A percentile compares a stretch with the other conserved stretches of the same genome.
Conservation (phyloP, 2,888 invertebrate genomes). For the Chymomyza procnemis region DNA sequence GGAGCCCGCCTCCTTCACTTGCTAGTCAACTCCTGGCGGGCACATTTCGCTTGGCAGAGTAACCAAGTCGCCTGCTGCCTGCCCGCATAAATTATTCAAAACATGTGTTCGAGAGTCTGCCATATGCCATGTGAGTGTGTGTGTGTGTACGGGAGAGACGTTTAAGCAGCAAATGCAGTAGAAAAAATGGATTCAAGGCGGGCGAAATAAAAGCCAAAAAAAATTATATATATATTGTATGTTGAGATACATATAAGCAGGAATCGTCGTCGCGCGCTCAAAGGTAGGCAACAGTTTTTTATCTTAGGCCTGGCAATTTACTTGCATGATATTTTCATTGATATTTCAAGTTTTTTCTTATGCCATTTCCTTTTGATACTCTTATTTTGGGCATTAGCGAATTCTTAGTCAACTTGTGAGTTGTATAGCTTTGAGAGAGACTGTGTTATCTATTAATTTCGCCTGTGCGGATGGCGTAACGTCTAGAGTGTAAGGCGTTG, state of each 20-base stretch:
- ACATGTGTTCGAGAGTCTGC: slow-evolving; percentile 68
- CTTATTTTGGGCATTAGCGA: background rate
- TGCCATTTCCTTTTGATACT: background rate
- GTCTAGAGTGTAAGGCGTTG: no score
- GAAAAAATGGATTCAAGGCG: slow-evolving; percentile 48
- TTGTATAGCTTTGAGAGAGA: no score
- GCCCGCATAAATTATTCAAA: slow-evolving; percentile 77
- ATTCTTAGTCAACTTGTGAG: no score
- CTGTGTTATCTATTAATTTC: no score
- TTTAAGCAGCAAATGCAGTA: slow-evolving; percentile 15
- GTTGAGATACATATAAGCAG: background rate
- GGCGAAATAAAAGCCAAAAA: slow-evolving; percentile 19
- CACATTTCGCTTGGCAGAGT: slow-evolving; percentile 54
- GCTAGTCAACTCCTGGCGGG: slow-evolving; percentile 58
- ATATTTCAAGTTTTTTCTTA: slow-evolving; percentile 39
- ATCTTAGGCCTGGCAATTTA: slow-evolving; percentile 51
- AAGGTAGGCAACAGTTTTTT: slow-evolving; percentile 56
- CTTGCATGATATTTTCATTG: slow-evolving; percentile 70
- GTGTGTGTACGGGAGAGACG: slow-evolving; percentile 29
- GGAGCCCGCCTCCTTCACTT: background rate
- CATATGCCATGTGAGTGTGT: slow-evolving; percentile 31
- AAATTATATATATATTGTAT: slow-evolving; percentile 28
- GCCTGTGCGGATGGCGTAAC: no score
- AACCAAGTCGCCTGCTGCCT: slow-evolving; percentile 25
- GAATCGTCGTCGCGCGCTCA: slow-evolving; percentile 24